phyloP scores from a whole-genome alignment of 2,797 vertebrate genomes.

The Pelochelys cantorii region DNA sequence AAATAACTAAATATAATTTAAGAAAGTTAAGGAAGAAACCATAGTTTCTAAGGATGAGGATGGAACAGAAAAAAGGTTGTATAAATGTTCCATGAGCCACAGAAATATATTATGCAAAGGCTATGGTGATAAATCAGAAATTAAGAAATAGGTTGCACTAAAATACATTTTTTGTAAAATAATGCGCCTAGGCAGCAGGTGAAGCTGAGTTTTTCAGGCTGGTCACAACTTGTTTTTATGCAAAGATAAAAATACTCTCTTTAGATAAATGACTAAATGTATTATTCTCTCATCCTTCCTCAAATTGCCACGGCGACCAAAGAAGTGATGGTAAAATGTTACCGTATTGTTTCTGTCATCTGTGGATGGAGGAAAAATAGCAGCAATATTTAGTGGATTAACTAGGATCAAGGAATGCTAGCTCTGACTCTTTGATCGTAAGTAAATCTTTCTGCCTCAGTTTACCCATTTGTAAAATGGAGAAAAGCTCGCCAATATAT shows the following conservation, averaged over 20 bases:
- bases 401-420: not conserved
- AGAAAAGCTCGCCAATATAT: not conserved
- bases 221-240: slow-evolving; percentile 66
- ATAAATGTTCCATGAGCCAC: slow-evolving; percentile 17
- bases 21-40: not conserved
- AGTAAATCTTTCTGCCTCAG: not conserved
- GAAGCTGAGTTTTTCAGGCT: slow-evolving; percentile 64
- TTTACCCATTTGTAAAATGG: not conserved
- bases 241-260: slow-evolving; percentile 69
- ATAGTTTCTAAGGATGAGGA: not conserved
- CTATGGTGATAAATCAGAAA: slow-evolving; percentile 65
- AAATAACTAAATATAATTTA: not conserved
- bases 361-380: slow-evolving; percentile 34
- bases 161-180: slow-evolving; percentile 58
- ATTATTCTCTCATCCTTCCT: slow-evolving; percentile 50
- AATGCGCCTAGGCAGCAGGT: slow-evolving; percentile 43
- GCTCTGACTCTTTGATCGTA: not conserved
- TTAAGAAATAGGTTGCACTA: slow-evolving; percentile 38
- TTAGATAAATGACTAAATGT: slow-evolving; percentile 71
- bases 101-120: slow-evolving; percentile 53
- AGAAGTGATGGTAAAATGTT: slow-evolving; percentile 58
- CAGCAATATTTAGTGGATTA: not conserved
- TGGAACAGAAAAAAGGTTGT: slow-evolving; percentile 47
- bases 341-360: slow-evolving; percentile 46
- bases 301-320: slow-evolving; percentile 55